These are phyloP conservation scores for Automeris io DNA, from an alignment of 2,888 invertebrate species.

Conservation along the genomic window DNA sequence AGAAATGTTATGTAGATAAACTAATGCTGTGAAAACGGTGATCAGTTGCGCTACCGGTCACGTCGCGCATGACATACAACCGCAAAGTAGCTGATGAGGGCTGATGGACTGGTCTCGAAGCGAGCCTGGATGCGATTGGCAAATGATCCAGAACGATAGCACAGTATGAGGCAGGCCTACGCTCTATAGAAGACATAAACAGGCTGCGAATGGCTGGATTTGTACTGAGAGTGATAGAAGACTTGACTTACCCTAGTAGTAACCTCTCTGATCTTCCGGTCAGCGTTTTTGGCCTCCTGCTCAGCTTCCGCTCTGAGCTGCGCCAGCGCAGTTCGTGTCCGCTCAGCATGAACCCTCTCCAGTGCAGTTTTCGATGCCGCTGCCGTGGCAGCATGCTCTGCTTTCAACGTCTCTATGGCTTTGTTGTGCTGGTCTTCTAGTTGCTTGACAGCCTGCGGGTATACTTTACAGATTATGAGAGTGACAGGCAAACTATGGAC, in stretches of 20 bases:
- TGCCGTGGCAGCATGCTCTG: conserved; percentile 33
- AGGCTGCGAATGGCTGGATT: too few relatives aligned
- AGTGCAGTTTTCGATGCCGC: conserved; percentile 38
- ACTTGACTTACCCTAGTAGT: conserved; percentile 41
- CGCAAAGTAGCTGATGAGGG: too few relatives aligned
- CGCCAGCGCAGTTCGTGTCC: conserved; percentile 49
- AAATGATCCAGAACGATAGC: too few relatives aligned
- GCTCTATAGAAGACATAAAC: too few relatives aligned
- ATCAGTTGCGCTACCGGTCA: too few relatives aligned
- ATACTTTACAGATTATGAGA: background rate
- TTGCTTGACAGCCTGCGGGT: conserved; percentile 40
- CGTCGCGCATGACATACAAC: too few relatives aligned
- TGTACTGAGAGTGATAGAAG: conserved; percentile 3
- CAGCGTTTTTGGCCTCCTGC: conserved; percentile 42
- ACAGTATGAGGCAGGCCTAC: too few relatives aligned
- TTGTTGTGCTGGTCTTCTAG: conserved; percentile 45
- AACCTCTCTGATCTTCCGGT: conserved; percentile 54
- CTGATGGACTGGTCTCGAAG: too few relatives aligned
- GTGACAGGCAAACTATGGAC: too few relatives aligned
- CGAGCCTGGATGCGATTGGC: too few relatives aligned
- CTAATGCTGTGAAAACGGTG: too few relatives aligned
- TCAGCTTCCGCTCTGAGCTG: conserved; percentile 53
- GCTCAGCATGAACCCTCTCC: conserved; percentile 53
- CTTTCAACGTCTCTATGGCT: conserved; percentile 36
- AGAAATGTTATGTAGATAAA: too few relatives aligned